Evolutionary conservation across 2,888 invertebrate species (phyloP), one percentile per base, ranked within the genome.

Genomic region (Nipponacmea schrenckii): DNA sequence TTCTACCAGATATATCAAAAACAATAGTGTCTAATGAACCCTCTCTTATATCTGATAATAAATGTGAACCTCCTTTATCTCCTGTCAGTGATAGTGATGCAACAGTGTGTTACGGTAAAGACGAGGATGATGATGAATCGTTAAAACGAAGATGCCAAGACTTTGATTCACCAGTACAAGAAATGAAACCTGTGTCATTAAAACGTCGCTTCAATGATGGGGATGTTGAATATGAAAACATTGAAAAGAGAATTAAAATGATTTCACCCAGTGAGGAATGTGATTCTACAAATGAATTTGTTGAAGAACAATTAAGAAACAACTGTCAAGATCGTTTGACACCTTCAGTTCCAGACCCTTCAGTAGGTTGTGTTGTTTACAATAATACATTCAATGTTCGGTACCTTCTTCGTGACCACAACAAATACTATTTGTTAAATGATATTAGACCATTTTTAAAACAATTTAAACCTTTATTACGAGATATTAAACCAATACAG

Each of bases 201-300:
- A 12, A n/a, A 56, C 24, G 56, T 56, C 4, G 24, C 20, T 20
- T 20, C 15, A 8, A 20, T 56, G 56, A 56, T 20, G 56, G 56
- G 56, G 24, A 56, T 56, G 24, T 56, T 20, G 20, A 56, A 56
- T 14, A 56, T 24, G 56, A 56, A 24, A 56, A 24, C n/a, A n/a
- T 56, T 8, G 24, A 24, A 8, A 56, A 56, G 7, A n/a, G 20
- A 56, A 56, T n/a, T n/a, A 56, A 12, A 56, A 20, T 56, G n/a
- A 20, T 56, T 12, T 56, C 24, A 4, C 24, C 56, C 2, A 24
- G 56, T 20, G n/a, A 10, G 1, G 56, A 56, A 56, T 56, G 56
- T 56, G 56, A 56, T 56, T 56, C 56, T 10, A 56, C 56, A 20
- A 56, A 56, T 56, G 56, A 56, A 56, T 24, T 56, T 56, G 20